These are phyloP conservation scores for Griposia aprilina DNA, from an alignment of 2,888 invertebrate species.

Conservation along the genomic window DNA sequence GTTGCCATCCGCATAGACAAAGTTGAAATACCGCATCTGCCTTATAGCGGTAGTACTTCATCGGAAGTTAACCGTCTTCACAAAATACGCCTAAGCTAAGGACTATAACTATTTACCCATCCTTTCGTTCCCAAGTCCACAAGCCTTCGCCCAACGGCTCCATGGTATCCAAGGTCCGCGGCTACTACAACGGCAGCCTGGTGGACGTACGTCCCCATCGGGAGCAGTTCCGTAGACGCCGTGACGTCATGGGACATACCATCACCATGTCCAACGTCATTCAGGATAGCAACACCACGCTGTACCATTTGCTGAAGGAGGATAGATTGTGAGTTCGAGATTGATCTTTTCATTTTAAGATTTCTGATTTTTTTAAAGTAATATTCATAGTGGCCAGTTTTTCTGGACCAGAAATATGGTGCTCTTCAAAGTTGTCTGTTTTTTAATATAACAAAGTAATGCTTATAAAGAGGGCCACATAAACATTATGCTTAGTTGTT, in stretches of 20 bases:
- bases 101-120: no score
- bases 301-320: constrained; percentile 77
- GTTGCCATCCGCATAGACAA: no score
- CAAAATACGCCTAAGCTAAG: no score
- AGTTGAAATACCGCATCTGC: no score
- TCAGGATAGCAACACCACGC: constrained; percentile 80
- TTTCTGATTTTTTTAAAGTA: not conserved
- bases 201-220: constrained; percentile 75
- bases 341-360: not conserved
- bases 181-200: constrained; percentile 75
- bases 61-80: no score
- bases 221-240: constrained; percentile 77
- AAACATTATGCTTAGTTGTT: not conserved
- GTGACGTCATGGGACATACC: constrained; percentile 79
- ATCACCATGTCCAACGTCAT: constrained; percentile 83
- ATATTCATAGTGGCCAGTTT: not conserved
- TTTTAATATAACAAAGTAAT: not conserved
- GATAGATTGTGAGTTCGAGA: constrained; percentile 77
- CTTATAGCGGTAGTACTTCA: no score
- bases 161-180: constrained; percentile 72
- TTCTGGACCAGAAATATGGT: not conserved
- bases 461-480: not conserved
- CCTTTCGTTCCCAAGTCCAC: constrained; percentile 72
- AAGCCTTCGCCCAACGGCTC: constrained; percentile 73
- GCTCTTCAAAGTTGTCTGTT: not conserved